Percentiles rank a stretch among this genome's conserved stretches.
phyloP scores from a whole-genome alignment of 23 tunicate species.

The Styela clava region DNA sequence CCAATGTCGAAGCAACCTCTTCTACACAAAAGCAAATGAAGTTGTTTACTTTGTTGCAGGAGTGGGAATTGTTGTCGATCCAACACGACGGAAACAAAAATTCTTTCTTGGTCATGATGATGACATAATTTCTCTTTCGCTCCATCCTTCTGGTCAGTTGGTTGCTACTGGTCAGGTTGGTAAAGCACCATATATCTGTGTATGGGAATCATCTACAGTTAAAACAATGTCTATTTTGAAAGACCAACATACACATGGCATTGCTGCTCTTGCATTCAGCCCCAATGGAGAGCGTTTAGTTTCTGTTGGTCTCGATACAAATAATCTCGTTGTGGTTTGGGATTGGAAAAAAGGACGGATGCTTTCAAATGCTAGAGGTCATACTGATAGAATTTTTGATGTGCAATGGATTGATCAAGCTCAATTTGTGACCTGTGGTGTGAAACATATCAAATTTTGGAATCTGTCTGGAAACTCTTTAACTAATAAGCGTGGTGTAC shows the following conservation, averaged over 20 bases:
- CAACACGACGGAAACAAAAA: constrained; percentile 54
- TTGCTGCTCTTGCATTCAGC: constrained; percentile 76
- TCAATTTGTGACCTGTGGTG: constrained; percentile 84
- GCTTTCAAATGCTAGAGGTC: constrained; percentile 91
- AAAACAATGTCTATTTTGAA: constrained; percentile 81
- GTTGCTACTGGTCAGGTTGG: constrained; percentile 99
- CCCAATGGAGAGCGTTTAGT: constrained; percentile 67
- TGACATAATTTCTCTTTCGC: constrained; percentile 84
- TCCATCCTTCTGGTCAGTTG: constrained; percentile 66
- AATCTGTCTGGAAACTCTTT: constrained; percentile 91
- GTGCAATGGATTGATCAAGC: constrained; percentile 46
- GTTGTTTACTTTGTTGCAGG: constrained; percentile 98
- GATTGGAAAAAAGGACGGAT: constrained; percentile 92
- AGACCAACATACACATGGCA: constrained; percentile 96
- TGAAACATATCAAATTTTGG: constrained; percentile 98
- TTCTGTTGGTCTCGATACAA: constrained; percentile 88
- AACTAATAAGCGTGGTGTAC: constrained; percentile 78
- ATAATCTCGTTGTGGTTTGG: constrained; percentile 80
- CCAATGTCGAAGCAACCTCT: constrained; percentile 92
- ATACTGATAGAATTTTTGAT: constrained; percentile 95
- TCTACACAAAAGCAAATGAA: constrained; percentile 47
- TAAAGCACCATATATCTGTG: constrained; percentile 84
- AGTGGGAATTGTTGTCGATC: constrained; percentile 76
- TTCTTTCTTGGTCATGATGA: constrained; percentile 96
- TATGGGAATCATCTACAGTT: constrained; percentile 83